A percentile compares a stretch with the other conserved stretches of the same genome.
phyloP scores from a whole-genome alignment of 2,888 invertebrate species.

The Ommatoiulus sabulosus region DNA sequence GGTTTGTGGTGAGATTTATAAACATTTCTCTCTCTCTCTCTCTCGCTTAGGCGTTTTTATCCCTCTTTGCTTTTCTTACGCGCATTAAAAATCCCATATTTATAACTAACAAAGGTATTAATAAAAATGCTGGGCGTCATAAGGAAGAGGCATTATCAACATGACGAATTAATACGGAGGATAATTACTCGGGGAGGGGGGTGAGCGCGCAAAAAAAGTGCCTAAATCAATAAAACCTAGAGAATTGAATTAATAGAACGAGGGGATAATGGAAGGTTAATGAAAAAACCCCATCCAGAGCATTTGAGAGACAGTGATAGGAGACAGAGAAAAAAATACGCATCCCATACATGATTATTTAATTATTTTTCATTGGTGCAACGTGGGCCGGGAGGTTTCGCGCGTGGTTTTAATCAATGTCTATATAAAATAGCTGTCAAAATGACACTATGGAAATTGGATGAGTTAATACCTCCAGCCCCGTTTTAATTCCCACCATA shows the following conservation, averaged over 20 bases:
- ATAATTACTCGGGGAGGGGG: constrained; percentile 13
- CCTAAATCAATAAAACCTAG: constrained; percentile 26
- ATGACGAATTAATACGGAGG: constrained; percentile 34
- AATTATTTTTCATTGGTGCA: constrained; percentile 21
- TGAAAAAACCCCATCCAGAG: constrained; percentile 19
- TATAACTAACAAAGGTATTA: constrained; percentile 28
- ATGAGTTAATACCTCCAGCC: constrained; percentile 14
- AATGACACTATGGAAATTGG: constrained; percentile 51
- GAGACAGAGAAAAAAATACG: background rate
- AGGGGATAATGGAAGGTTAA: constrained; percentile 33
- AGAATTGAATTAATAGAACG: constrained; percentile 34
- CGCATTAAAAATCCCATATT: constrained; percentile 25
- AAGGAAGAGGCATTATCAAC: constrained; percentile 28
- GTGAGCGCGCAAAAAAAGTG: background rate
- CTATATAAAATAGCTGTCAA: constrained; percentile 45
- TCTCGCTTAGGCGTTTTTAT: background rate
- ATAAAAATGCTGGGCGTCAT: constrained; percentile 24
- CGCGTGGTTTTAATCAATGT: constrained; percentile 27
- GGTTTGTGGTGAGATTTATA: constrained; percentile 26
- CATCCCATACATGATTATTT: constrained; percentile 27
- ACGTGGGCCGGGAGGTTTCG: background rate
- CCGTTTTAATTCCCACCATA: constrained; percentile 32
- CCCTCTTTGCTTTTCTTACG: background rate
- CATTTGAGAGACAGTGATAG: constrained; percentile 28
- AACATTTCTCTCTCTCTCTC: constrained; percentile 20